Conservation (phyloP, 2,113 vertebrate genomes). For the Conger conger region DNA sequence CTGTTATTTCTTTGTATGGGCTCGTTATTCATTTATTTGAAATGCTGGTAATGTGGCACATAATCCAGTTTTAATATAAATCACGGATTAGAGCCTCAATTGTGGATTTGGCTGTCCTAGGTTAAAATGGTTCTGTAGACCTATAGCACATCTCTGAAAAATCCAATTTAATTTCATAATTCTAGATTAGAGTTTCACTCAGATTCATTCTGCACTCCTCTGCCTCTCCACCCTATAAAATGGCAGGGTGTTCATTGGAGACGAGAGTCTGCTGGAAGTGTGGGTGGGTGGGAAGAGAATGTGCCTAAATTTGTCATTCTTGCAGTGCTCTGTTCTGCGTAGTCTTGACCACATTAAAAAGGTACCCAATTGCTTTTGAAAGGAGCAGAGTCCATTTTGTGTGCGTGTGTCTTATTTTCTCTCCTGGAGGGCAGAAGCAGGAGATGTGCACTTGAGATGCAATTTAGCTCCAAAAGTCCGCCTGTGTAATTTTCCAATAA, state of each 20-base stretch:
- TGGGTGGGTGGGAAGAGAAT: background rate
- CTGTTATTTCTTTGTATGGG: background rate
- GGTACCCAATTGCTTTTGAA: background rate
- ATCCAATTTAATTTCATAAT: background rate
- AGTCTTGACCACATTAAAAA: background rate
- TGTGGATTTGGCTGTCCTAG: too few relatives aligned
- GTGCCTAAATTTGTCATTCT: constrained; percentile 4
- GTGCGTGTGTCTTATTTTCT: background rate
- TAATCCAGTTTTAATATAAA: background rate
- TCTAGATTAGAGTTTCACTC: background rate
- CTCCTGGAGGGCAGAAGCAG: background rate
- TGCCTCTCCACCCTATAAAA: background rate
- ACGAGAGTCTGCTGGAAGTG: background rate
- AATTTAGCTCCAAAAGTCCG: constrained; percentile 4
- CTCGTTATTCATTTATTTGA: background rate
- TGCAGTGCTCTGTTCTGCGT: background rate
- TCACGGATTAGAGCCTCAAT: background rate
- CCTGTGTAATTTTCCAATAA: constrained; percentile 9
- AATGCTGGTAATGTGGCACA: too few relatives aligned
- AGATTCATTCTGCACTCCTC: background rate
- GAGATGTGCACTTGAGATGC: background rate
- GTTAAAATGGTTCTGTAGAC: background rate
- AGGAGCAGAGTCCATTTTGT: background rate
- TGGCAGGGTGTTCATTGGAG: background rate
- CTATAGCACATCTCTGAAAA: background rate